Evolutionary conservation across 1,140 invertebrate species (phyloP).

Genomic region (Macrotrachela quadricornifera): DNA sequence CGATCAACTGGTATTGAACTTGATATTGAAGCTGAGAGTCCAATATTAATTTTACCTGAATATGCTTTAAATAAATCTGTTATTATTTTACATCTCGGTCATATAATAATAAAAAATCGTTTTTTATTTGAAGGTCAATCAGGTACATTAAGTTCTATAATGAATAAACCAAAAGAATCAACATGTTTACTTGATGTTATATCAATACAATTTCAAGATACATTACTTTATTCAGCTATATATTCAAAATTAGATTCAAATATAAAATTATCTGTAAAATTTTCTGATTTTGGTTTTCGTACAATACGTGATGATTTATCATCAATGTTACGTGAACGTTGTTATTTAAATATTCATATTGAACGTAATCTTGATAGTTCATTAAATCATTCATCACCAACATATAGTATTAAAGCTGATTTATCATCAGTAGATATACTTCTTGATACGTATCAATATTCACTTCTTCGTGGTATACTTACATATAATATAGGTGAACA

Average conservation of each 20-base stretch:
- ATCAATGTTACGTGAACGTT: slow-evolving; percentile 45
- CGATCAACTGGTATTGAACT: slow-evolving; percentile 37
- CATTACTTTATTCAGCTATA: slow-evolving; percentile 51
- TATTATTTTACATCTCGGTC: slow-evolving; percentile 57
- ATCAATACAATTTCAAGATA: slow-evolving; percentile 51
- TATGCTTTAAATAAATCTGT: slow-evolving; percentile 53
- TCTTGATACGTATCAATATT: slow-evolving; percentile 64
- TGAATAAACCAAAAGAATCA: background rate
- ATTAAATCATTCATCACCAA: slow-evolving; percentile 49
- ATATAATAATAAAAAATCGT: slow-evolving; percentile 52
- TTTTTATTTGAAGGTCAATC: slow-evolving; percentile 24
- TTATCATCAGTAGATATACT: slow-evolving; percentile 60
- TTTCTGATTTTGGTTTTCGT: background rate
- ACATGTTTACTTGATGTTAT: slow-evolving; percentile 49
- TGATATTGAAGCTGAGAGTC: slow-evolving; percentile 50
- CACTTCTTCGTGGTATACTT: slow-evolving; percentile 61
- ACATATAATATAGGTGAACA: slow-evolving; percentile 75
- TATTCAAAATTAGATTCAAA: slow-evolving; percentile 6
- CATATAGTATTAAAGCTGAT: slow-evolving; percentile 59
- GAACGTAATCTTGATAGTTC: slow-evolving; percentile 58
- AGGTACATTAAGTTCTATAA: slow-evolving; percentile 12
- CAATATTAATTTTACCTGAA: slow-evolving; percentile 64
- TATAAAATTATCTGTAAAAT: background rate
- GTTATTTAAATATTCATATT: slow-evolving; percentile 51
- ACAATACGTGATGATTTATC: slow-evolving; percentile 21